A percentile compares a stretch with the other conserved stretches of the same genome.
phyloP scores from a whole-genome alignment of 2,113 vertebrate species.

The Xerus inauris region DNA sequence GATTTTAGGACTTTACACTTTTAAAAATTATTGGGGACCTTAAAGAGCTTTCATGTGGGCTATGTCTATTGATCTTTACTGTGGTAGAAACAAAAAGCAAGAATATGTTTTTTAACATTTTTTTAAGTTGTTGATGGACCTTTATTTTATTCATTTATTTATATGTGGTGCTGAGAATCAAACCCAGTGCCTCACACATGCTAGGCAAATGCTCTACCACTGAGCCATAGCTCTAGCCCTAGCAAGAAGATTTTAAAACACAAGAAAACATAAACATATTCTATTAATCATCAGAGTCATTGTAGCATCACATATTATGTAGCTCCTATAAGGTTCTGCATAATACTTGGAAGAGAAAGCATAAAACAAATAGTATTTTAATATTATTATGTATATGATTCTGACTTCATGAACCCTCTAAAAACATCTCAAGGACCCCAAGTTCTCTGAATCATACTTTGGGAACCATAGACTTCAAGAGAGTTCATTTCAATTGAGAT shows the following conservation, averaged over 20 bases:
- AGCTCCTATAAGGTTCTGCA: not conserved
- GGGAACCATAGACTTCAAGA: not conserved
- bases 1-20: not conserved
- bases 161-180: too few relatives aligned
- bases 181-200: too few relatives aligned
- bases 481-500: not conserved
- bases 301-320: not conserved
- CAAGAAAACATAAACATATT: not conserved
- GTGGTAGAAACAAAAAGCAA: constrained; percentile 17
- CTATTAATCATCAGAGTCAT: not conserved
- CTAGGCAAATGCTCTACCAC: too few relatives aligned
- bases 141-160: too few relatives aligned
- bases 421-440: not conserved
- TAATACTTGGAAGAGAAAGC: constrained; percentile 34
- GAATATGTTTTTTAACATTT: too few relatives aligned
- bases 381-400: constrained; percentile 14
- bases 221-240: too few relatives aligned
- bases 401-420: not conserved
- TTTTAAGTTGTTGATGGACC: too few relatives aligned
- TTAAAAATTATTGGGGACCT: not conserved
- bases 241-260: not conserved
- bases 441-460: not conserved
- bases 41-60: not conserved
- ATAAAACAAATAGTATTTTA: not conserved
- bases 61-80: not conserved